Percentiles rank a stretch among this genome's conserved stretches.
Conservation (phyloP, 1,140 invertebrate species). For the Adoxophyes honmai region DNA sequence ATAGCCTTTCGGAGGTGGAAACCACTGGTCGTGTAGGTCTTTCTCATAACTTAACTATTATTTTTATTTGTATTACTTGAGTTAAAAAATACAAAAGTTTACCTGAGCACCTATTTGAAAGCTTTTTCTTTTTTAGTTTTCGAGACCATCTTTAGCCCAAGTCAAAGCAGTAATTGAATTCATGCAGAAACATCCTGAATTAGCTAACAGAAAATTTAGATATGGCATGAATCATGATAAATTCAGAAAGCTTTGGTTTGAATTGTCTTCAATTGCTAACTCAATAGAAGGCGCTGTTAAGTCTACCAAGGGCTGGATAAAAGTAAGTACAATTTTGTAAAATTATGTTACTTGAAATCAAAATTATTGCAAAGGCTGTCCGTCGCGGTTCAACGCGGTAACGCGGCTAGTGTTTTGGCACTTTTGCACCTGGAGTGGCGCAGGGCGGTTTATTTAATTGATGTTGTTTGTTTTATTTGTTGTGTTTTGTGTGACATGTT, state of each 20-base stretch:
- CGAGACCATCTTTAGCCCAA: conserved; percentile 43
- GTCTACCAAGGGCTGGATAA: conserved; percentile 52
- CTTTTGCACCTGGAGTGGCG: too few relatives aligned
- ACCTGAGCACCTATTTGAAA: conserved; percentile 29
- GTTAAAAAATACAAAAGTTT: too few relatives aligned
- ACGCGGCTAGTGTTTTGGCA: too few relatives aligned
- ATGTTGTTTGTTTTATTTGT: too few relatives aligned
- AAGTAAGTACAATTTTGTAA: conserved; percentile 29
- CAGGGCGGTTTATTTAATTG: too few relatives aligned
- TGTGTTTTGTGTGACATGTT: too few relatives aligned
- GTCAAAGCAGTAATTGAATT: conserved; percentile 45
- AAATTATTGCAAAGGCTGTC: too few relatives aligned
- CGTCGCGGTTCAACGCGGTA: too few relatives aligned
- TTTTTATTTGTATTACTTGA: too few relatives aligned
- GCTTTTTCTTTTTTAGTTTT: conserved; percentile 25
- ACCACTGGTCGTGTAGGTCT: background rate
- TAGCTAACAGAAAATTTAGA: conserved; percentile 40
- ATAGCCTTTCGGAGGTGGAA: background rate
- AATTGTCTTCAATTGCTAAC: conserved; percentile 45
- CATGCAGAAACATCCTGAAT: conserved; percentile 50
- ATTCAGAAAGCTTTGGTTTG: conserved; percentile 43
- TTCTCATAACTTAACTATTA: background rate
- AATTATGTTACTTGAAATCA: too few relatives aligned
- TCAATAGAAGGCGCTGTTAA: conserved; percentile 44
- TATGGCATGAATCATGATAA: conserved; percentile 37